phyloP scores from a whole-genome alignment of 2,888 invertebrate genomes.

The Leptopilina myrica region DNA sequence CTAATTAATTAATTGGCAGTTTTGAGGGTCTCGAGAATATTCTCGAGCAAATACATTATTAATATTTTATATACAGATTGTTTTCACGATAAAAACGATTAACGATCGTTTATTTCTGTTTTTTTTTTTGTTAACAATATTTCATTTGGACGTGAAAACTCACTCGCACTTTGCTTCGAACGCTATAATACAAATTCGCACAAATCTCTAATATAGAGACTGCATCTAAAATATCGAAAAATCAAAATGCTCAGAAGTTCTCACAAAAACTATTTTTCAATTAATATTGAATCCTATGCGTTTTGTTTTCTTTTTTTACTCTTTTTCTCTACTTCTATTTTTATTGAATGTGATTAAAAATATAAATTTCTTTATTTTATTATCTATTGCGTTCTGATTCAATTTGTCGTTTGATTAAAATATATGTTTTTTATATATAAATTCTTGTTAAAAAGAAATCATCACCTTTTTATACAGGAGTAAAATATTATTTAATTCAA shows the following conservation, averaged over 20 bases:
- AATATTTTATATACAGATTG: constrained; percentile 8
- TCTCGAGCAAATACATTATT: constrained; percentile 4
- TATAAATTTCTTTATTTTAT: constrained; percentile 31
- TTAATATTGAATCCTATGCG: constrained; percentile 1
- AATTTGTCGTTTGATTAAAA: constrained; percentile 36
- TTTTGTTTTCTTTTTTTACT: constrained; percentile 9
- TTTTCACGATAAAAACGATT: constrained; percentile 5
- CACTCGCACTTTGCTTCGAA: background rate
- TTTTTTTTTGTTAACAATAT: constrained; percentile 1
- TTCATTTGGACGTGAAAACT: background rate
- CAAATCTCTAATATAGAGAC: constrained; percentile 39
- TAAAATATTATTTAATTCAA: background rate
- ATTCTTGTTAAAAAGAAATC: constrained; percentile 11
- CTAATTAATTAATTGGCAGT: constrained; percentile 39
- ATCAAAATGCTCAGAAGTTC: constrained; percentile 13
- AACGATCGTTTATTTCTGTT: background rate
- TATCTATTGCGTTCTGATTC: constrained; percentile 15
- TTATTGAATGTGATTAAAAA: constrained; percentile 27
- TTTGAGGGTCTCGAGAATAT: constrained; percentile 1
- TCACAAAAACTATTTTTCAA: constrained; percentile 16
- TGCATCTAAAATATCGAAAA: constrained; percentile 4
- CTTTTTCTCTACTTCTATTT: background rate
- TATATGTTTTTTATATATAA: background rate
- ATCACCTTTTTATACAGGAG: background rate
- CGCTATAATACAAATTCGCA: background rate